Evolutionary conservation across 1,140 invertebrate genomes (phyloP), one percentile per base, ranked within the genome.

Genomic region (Polypedilum vanderplanki): DNA sequence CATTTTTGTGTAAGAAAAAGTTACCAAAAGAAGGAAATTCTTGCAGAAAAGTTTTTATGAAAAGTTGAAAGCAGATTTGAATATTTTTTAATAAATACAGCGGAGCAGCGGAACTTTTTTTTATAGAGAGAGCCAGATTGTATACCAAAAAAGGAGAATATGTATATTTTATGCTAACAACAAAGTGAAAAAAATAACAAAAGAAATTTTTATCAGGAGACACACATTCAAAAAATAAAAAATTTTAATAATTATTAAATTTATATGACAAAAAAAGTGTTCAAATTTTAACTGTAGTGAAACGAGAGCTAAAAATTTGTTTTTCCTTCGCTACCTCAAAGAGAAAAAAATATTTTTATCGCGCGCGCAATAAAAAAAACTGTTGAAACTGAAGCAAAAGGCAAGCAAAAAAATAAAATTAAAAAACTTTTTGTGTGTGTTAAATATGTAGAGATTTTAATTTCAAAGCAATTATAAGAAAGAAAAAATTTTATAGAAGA

Each of bases 281-380:
- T 57, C 46, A 57, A 57, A 57, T 57, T 57, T 57, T 57, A 57
- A 57, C 46, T 57, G 46, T 57, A 57, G 46, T 57, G 46, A 57
- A 57, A 57, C 46, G 46, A 57, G 46, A 57, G 46, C 46, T 57
- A n/a, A 57, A 12, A 57, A 57, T n/a, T n/a, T 57, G 1, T 33
- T 33, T 33, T 33, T 33, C 24, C 24, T 57, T 57, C n/a, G 46
- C 46, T 57, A 57, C 46, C 46, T 57, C 46, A 57, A 57, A 57
- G n/a, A 15, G 15, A 46, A 7, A 57, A 57, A 12, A 57, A 57
- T n/a, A 57, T 57, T 57, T 57, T 57, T 57, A 57, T 57, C 46
- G 46, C 46, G 46, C 46, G 24, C 24, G 24, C 24, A 33, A n/a
- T n/a, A n/a, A 33, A 33, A 57, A 57, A n/a, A 57, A 57, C 46